These are phyloP conservation scores for Upupa epops DNA, from an alignment of 2,113 vertebrate genomes.

Conservation along the genomic window DNA sequence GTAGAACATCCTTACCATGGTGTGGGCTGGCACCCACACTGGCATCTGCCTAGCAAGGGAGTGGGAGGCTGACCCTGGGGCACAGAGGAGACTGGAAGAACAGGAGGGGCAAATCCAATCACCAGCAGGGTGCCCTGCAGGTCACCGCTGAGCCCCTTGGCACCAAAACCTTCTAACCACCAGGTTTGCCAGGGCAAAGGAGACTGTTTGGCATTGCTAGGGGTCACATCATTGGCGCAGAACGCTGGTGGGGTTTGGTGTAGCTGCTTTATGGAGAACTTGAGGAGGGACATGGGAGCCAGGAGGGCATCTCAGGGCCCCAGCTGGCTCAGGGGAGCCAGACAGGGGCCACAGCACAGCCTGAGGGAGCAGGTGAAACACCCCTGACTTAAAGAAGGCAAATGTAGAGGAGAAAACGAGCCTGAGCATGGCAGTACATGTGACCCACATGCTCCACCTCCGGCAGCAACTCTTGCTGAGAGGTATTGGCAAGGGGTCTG, in stretches of 20 bases:
- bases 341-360: background rate
- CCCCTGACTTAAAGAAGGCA: background rate
- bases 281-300: background rate
- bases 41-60: rapidly evolving
- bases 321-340: background rate
- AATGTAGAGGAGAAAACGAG: rapidly evolving
- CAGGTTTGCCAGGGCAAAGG: background rate
- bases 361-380: background rate
- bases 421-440: rapidly evolving
- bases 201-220: background rate
- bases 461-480: background rate
- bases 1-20: background rate
- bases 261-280: rapidly evolving
- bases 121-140: background rate
- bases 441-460: background rate
- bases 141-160: background rate
- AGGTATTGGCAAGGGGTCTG: background rate
- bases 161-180: background rate
- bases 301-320: background rate
- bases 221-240: background rate
- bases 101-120: background rate
- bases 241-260: rapidly evolving
- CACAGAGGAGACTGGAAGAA: background rate
- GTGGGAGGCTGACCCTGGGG: background rate
- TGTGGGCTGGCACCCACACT: background rate